phyloP scores from a whole-genome alignment of 2,113 vertebrate genomes.

The Bufo gargarizans region DNA sequence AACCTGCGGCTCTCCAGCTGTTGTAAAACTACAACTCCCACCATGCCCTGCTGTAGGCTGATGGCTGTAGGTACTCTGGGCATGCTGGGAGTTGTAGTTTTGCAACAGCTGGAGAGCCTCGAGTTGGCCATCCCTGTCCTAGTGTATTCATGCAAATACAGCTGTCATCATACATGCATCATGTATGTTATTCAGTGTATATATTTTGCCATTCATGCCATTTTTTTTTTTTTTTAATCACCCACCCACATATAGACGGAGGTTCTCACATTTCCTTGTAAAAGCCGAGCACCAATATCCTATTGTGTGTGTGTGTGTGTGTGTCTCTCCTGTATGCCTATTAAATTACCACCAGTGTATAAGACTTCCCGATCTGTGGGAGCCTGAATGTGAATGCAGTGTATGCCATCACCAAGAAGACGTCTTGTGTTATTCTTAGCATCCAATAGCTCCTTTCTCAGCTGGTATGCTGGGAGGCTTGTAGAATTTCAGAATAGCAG shows the following conservation, averaged over 20 bases:
- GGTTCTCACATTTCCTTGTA: constrained; percentile 28
- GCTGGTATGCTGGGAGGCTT: constrained; percentile 62
- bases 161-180: constrained; percentile 33
- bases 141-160: constrained; percentile 15
- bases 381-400: constrained; percentile 67
- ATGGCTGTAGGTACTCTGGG: no score
- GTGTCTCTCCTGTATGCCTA: constrained; percentile 57
- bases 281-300: constrained; percentile 34
- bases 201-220: not conserved
- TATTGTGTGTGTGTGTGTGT: no score
- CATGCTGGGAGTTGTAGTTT: no score
- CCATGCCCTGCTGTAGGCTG: no score
- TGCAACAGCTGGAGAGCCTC: no score
- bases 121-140: no score
- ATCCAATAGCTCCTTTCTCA: constrained; percentile 65
- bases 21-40: no score
- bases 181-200: constrained; percentile 5
- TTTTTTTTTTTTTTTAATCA: not conserved
- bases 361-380: constrained; percentile 70
- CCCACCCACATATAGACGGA: not conserved
- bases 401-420: not conserved
- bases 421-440: constrained; percentile 57
- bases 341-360: constrained; percentile 67
- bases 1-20: no score
- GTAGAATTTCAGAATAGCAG: constrained; percentile 60